Evolutionary conservation across 2,797 vertebrate species (phyloP).

Genomic region (Sebastes steindachneri): DNA sequence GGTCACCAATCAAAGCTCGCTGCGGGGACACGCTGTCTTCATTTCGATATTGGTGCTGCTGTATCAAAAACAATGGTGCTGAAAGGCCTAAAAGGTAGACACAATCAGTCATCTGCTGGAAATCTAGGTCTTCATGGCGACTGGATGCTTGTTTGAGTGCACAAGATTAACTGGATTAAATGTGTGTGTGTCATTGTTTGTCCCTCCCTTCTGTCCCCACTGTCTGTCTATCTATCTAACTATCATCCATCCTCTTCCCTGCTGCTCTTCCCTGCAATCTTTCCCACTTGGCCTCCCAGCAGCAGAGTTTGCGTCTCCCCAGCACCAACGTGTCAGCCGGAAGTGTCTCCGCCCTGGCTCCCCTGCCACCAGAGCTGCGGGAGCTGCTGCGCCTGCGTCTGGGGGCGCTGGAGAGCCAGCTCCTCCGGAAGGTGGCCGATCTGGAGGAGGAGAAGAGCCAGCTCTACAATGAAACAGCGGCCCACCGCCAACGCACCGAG

Average conservation of each 20-base stretch:
- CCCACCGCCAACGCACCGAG: conserved; percentile 94
- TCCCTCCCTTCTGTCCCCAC: not conserved
- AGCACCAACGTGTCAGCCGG: conserved; percentile 64
- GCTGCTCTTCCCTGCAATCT: not conserved
- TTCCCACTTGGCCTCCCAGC: conserved; percentile 46
- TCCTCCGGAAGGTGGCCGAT: conserved; percentile 93
- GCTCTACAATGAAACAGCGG: conserved; percentile 95
- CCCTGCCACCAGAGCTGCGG: conserved; percentile 89
- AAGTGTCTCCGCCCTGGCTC: conserved; percentile 58
- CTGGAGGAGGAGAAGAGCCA: conserved; percentile 95
- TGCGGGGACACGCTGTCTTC: conserved; percentile 35
- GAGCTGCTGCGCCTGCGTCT: conserved; percentile 92
- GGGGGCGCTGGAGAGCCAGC: conserved; percentile 92
- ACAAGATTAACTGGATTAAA: conserved; percentile 48
- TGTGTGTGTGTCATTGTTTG: conserved; percentile 12
- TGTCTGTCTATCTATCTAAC: not conserved
- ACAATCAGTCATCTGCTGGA: conserved; percentile 18
- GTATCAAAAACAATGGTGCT: conserved; percentile 41
- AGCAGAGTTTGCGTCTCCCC: conserved; percentile 75
- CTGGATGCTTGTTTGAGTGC: conserved; percentile 11
- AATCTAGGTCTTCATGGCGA: conserved; percentile 33
- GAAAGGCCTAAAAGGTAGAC: conserved; percentile 25
- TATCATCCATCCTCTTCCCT: not conserved
- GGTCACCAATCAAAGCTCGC: conserved; percentile 48
- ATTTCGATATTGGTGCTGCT: conserved; percentile 40